phyloP scores from a whole-genome alignment of 1,140 invertebrate genomes.

The Heliconius hewitsoni region DNA sequence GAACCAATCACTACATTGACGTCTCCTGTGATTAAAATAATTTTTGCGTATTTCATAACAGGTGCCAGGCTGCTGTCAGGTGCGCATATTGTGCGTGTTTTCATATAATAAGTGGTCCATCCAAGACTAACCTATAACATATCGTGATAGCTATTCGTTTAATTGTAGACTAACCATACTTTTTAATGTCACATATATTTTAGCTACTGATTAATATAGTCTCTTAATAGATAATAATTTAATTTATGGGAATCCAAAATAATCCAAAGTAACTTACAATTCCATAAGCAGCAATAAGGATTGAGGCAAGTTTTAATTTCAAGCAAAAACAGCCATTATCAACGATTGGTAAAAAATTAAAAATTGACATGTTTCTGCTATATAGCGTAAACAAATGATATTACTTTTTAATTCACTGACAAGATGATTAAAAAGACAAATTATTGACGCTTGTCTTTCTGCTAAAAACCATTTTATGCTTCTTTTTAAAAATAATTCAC shows the following conservation, averaged over 20 bases:
- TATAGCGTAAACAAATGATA: background rate
- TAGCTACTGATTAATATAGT: background rate
- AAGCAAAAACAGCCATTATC: slow-evolving; percentile 24
- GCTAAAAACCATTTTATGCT: background rate
- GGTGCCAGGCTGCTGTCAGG: background rate
- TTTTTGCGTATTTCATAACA: background rate
- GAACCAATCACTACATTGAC: background rate
- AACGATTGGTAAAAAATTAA: slow-evolving; percentile 19
- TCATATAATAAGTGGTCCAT: background rate
- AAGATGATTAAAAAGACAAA: background rate
- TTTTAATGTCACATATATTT: background rate
- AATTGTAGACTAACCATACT: background rate
- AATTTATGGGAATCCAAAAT: background rate
- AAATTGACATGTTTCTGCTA: slow-evolving; percentile 5
- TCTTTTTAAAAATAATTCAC: background rate
- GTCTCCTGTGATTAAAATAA: background rate
- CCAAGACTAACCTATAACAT: background rate
- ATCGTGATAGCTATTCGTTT: background rate
- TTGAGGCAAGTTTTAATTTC: slow-evolving; percentile 15
- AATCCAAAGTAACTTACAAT: slow-evolving; percentile 20
- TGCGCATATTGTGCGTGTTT: background rate
- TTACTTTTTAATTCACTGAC: background rate
- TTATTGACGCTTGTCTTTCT: background rate
- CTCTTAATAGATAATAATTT: background rate
- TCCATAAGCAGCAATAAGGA: slow-evolving; percentile 15